phyloP scores from a whole-genome alignment of 2,113 vertebrate species.

The Lampris incognitus region DNA sequence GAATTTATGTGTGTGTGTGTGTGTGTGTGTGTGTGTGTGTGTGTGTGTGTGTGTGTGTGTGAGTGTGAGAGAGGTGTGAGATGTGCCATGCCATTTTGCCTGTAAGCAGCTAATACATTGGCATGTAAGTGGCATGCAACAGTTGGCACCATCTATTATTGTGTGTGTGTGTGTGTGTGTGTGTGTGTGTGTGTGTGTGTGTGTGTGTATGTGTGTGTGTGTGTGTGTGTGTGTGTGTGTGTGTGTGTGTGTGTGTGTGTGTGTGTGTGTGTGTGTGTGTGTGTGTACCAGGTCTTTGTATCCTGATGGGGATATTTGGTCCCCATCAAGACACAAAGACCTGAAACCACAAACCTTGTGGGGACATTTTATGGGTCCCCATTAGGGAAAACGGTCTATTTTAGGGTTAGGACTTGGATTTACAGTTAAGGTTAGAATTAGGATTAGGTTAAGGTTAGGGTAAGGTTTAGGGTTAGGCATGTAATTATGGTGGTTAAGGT shows the following conservation, averaged over 20 bases:
- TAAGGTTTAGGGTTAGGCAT: too few relatives aligned
- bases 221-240: background rate
- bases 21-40: background rate
- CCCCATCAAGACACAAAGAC: too few relatives aligned
- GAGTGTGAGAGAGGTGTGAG: background rate
- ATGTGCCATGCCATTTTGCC: background rate
- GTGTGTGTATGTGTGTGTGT: background rate
- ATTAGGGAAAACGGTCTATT: too few relatives aligned
- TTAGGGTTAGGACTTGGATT: too few relatives aligned
- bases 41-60: background rate
- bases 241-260: background rate
- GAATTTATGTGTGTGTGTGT: background rate
- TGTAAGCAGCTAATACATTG: conserved; percentile 12
- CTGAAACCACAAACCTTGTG: too few relatives aligned
- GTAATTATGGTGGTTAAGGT: too few relatives aligned
- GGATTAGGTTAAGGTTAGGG: too few relatives aligned
- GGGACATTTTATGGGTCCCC: too few relatives aligned
- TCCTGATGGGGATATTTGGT: too few relatives aligned
- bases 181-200: conserved; percentile 1
- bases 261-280: conserved; percentile 2
- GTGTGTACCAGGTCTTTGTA: background rate
- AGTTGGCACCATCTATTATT: conserved; percentile 20
- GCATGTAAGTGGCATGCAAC: conserved; percentile 24
- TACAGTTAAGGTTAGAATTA: too few relatives aligned
- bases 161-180: conserved; percentile 17